Base-by-base conservation (phyloP, 2,888 invertebrate genomes). In the Drosophila aldrichi region DNA sequence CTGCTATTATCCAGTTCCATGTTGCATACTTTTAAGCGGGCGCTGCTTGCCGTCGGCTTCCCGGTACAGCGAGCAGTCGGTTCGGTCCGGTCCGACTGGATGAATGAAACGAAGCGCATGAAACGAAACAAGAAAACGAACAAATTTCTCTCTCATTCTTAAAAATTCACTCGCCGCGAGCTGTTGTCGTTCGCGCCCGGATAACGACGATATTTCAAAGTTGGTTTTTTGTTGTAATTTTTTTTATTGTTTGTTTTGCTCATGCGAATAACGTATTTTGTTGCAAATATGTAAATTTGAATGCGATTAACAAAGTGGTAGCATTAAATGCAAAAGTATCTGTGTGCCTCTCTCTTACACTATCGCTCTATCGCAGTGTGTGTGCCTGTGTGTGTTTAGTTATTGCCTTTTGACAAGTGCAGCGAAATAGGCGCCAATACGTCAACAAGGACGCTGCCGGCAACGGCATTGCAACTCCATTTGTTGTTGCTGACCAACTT, bases 171-270 rank as follows among this genome's bases (percentile, higher is more conserved):
- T 80, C 70, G 77, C 74, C 81, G 81, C 73, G 79, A 80, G 81
- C 74, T 77, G 76, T 80, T 74, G 81, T 81, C 81, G 78, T 77
- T 65, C 79, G 81, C 74, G 81, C 81, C 79, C 79, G 79, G 79
- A 81, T 64, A 77, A 77, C 58, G 38, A 79, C 81, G 71, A 73
- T 74, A 81, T 74, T 80, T 70, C 54, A 76, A 73, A 70, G 77
- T 70, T 79, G 70, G 70, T 46, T 41, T 41, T 77, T 80, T 72
- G 58, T 70, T 77, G 58, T 60, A 49, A 69, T 57, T 80, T 72
- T 72, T 76, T 76, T 55, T 44, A 25, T 25, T 54, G 40, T 54
- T 54, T 40, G 54, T 54, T 54, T 54, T 48, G 66, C 38, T 25
- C 40, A 54, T 34, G 49, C 55, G 43, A 59, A 40, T 63, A 54